phyloP scores from a whole-genome alignment of 2,797 vertebrate genomes.

The Lacerta viridis region DNA sequence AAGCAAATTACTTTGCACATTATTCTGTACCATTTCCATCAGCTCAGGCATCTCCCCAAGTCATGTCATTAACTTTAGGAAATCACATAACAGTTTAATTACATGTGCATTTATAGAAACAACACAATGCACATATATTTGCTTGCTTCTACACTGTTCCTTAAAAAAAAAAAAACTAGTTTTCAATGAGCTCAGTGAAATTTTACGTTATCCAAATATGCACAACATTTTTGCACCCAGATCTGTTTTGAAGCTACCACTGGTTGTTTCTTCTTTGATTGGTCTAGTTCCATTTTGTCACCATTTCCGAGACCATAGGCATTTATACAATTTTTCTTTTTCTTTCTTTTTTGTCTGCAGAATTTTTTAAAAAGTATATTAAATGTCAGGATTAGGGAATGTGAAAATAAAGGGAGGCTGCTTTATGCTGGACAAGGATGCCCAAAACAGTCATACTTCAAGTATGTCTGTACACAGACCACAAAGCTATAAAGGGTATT shows the following conservation, averaged over 20 bases:
- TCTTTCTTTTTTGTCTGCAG: neutral
- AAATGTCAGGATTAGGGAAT: neutral
- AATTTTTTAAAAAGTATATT: neutral
- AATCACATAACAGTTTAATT: constrained; percentile 28
- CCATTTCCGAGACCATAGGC: neutral
- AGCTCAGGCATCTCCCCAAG: constrained; percentile 10
- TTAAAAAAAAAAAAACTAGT: neutral
- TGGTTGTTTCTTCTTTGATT: constrained; percentile 29
- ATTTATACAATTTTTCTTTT: neutral
- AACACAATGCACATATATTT: constrained; percentile 27
- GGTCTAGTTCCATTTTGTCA: constrained; percentile 32
- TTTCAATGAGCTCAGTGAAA: constrained; percentile 12
- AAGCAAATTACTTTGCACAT: constrained; percentile 30
- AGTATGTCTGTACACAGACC: neutral
- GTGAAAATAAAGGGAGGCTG: neutral
- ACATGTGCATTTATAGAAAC: constrained; percentile 22
- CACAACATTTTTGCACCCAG: constrained; percentile 15
- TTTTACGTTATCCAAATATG: neutral
- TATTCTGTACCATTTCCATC: neutral
- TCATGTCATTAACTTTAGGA: constrained; percentile 32
- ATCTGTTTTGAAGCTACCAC: constrained; percentile 7
- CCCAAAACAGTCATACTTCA: neutral
- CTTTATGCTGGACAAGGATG: neutral
- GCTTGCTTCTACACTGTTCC: neutral
- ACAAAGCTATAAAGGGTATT: neutral